phyloP scores from a whole-genome alignment of 2,888 invertebrate genomes.

The Ophraella communa region DNA sequence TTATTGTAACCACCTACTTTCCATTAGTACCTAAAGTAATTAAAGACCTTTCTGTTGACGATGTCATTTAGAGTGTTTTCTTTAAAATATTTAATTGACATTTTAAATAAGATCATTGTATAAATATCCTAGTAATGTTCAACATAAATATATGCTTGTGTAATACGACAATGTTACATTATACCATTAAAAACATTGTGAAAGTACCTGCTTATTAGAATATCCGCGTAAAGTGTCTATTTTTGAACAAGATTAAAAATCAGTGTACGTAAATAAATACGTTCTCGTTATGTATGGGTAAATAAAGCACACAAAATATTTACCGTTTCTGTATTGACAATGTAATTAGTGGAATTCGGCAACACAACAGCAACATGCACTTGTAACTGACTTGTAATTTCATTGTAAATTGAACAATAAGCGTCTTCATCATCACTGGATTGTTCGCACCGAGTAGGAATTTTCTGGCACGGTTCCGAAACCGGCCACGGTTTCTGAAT shows the following conservation, averaged over 20 bases:
- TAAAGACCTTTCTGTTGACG: no score
- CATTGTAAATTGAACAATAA: conserved; percentile 36
- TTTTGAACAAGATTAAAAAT: background rate
- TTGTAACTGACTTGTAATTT: conserved; percentile 64
- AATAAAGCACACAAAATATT: conserved; percentile 22
- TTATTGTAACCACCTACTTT: no score
- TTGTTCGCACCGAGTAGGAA: conserved; percentile 24
- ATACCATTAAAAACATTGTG: no score
- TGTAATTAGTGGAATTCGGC: conserved; percentile 65
- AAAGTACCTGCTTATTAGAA: no score
- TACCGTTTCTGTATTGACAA: conserved; percentile 62
- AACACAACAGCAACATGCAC: conserved; percentile 71
- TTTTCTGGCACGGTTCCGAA: conserved; percentile 29
- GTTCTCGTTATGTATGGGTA: background rate
- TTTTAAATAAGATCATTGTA: no score
- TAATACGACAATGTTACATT: no score
- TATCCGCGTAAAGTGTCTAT: background rate
- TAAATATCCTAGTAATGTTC: no score
- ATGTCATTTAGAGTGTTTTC: no score
- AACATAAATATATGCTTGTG: no score
- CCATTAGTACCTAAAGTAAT: no score
- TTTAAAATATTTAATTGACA: no score
- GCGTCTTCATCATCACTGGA: background rate
- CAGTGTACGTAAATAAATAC: background rate
- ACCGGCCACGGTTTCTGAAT: conserved; percentile 40